Base-by-base conservation (phyloP, 1,140 invertebrate species). In the Drosophila bifasciata region DNA sequence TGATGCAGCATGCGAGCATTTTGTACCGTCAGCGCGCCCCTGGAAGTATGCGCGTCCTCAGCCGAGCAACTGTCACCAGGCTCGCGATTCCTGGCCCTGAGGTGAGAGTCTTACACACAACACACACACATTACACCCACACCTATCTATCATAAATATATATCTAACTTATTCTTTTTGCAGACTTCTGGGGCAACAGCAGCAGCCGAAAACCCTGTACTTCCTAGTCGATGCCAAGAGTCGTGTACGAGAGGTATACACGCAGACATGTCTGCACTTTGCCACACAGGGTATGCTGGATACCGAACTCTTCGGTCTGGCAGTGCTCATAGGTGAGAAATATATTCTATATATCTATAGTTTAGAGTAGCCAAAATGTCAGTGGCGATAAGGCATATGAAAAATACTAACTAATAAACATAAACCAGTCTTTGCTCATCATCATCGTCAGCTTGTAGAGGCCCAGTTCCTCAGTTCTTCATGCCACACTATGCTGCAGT, bases 301-400 rank as follows among this genome's bases (percentile, higher is more conserved):
- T 91, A 95, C 95, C 88, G 95, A 97, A 91, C 94, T 97, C 39
- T 97, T 97, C 93, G 96, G 96, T 76, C 92, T 97, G 78, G 95
- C 96, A 78, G 94, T 96, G 86, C 93, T 95, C 85, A 95, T 95
- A 93, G 96, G 96, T 96, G 91, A 94, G 94, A 28, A 9, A 28
- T 9, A 8, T 3, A 2, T 92, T 44, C 13, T 17, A 4, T 45
- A 16, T 40, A 11, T n/a, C 28, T 8, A 9, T 9, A 28, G 28
- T 28, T 25, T 23, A 11, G 49, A 64, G 76, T 58, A 74, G 78
- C 69, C 78, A 72, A 77, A 83, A 57, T 58, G 61, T 49, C 58
- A 48, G n/a, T n/a, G 32, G 61, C 70, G 74, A 89, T 84, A 89
- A 76, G 79, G 70, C 75, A 72, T 80, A 72, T 80, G 76, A 64